Evolutionary conservation across 2,113 vertebrate species (phyloP), one percentile per base, ranked within the genome.

Genomic region (Anthoscopus minutus): DNA sequence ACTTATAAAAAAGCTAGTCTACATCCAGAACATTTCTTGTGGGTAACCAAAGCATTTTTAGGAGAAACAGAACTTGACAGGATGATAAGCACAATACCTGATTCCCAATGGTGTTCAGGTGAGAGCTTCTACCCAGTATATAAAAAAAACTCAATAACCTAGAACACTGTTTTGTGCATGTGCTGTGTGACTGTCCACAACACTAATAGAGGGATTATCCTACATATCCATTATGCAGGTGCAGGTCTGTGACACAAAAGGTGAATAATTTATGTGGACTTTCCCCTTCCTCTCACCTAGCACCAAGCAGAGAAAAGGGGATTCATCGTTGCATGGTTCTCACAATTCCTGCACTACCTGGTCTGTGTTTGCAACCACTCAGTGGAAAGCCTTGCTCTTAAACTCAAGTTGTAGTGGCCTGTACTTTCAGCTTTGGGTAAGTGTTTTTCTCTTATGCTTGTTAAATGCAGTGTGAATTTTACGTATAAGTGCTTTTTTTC

Each of bases 361-460:
- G 9, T 22, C 42, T 25, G 20, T 78, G 72, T 88, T 96, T 92
- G 48, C 44, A 89, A 45, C 9, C 47, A 35, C 69, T 80, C 64
- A 40, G 30, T 45, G 28, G 60, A 95, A 88, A 88, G 69, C 40
- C 44, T 64, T n/a, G 20, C 58, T 95, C 79, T 70, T 58, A 57
- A 83, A 62, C 31, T 58, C 64, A 70, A 81, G 61, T 27, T 86
- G 28, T 51, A 66, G 51, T 80, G 90, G 82, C 86, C 72, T 64
- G 37, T 18, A 47, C 69, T 90, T 88, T 81, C 82, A 83, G 51
- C 82, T 93, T 58, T 72, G 37, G 54, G 5, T 83, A 76, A 92
- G 81, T 82, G 84, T 70, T 94, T 86, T 91, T 92, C 77, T 88
- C 65, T 94, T 93, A 86, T 81, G n/a, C 76, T 92, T 93, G 90